Evolutionary conservation across 2,113 vertebrate species (phyloP).

Genomic region (western clawed frog (Xenopus tropicalis)): DNA sequence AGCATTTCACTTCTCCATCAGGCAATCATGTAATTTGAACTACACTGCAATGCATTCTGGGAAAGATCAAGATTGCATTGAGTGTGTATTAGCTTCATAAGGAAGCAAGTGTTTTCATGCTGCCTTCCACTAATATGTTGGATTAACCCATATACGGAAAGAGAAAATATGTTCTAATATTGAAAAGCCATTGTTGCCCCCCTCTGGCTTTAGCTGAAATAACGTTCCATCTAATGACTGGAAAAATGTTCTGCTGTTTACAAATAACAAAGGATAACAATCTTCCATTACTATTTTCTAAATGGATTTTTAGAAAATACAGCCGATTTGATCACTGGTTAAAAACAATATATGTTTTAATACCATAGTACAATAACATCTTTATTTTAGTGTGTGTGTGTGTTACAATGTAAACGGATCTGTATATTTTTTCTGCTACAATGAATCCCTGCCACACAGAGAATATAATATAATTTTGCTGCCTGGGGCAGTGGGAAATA

Average conservation of each 20-base stretch:
- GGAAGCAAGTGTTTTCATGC: constrained; percentile 1
- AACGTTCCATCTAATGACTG: constrained; percentile 7
- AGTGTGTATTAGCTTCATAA: constrained; percentile 3
- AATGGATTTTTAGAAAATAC: background rate
- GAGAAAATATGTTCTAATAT: constrained; percentile 10
- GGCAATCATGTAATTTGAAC: background rate
- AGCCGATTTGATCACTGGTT: background rate
- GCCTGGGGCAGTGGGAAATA: background rate
- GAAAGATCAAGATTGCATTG: background rate
- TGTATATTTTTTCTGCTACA: background rate
- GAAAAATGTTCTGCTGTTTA: background rate
- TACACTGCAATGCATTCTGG: background rate
- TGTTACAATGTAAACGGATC: background rate
- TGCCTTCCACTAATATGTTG: background rate
- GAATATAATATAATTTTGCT: background rate
- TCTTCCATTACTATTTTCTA: background rate
- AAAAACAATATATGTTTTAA: background rate
- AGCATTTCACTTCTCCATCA: background rate
- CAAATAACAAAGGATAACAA: constrained; percentile 11
- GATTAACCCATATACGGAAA: background rate
- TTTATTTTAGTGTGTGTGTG: background rate
- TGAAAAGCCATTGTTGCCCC: constrained; percentile 34
- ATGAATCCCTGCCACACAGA: background rate
- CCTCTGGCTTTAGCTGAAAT: constrained; percentile 31
- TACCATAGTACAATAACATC: background rate